phyloP scores from a whole-genome alignment of 2,797 vertebrate species.

The Margarornis squamiger region DNA sequence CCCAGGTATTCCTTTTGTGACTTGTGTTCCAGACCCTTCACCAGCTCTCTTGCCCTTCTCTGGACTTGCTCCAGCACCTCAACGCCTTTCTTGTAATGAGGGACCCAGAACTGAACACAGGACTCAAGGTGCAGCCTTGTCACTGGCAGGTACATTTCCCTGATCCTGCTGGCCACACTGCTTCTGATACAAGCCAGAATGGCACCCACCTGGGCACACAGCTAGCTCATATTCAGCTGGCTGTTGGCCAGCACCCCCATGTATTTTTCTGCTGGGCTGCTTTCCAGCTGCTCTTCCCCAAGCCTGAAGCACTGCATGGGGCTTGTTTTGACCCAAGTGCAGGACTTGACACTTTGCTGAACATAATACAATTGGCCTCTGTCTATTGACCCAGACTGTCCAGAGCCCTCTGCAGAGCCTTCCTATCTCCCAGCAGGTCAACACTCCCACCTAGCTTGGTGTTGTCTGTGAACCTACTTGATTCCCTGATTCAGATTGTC shows the following conservation, averaged over 20 bases:
- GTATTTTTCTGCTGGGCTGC: not conserved
- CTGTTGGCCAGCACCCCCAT: not conserved
- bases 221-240: not conserved
- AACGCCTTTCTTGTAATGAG: not conserved
- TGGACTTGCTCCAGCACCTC: not conserved
- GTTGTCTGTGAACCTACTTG: not conserved
- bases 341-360: not conserved
- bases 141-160: not conserved
- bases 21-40: not conserved
- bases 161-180: not conserved
- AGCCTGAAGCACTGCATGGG: not conserved
- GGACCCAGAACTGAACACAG: not conserved
- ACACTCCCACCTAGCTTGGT: not conserved
- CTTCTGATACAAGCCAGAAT: not conserved
- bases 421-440: not conserved
- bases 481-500: not conserved
- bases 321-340: not conserved
- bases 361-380: not conserved
- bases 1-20: not conserved
- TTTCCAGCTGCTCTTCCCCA: not conserved
- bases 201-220: not conserved
- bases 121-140: too few relatives aligned
- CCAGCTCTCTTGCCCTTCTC: not conserved
- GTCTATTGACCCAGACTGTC: not conserved
- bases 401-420: not conserved